Evolutionary conservation across 2,888 invertebrate species (phyloP).

Genomic region (Shargacucullia verbasci): DNA sequence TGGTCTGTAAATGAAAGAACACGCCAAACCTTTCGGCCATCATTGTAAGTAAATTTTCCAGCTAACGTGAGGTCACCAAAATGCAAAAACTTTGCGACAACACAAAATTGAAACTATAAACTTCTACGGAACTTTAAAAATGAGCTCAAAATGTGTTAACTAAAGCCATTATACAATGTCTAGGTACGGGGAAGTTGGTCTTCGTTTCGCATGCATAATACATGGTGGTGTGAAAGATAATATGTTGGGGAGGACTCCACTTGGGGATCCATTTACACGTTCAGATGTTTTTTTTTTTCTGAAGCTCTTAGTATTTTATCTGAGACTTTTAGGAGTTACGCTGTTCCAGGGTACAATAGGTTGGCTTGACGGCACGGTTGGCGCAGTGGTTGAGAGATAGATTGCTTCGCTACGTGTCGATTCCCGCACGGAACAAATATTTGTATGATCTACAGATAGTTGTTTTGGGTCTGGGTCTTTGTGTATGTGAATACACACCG

Average conservation of each 20-base stretch:
- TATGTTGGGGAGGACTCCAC: constrained; percentile 27
- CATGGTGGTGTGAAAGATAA: constrained; percentile 32
- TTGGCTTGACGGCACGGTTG: no score
- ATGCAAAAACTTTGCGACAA: constrained; percentile 5
- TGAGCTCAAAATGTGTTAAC: constrained; percentile 44
- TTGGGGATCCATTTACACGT: constrained; percentile 35
- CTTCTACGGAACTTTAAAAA: constrained; percentile 34
- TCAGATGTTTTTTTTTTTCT: constrained; percentile 25
- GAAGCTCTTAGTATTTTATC: constrained; percentile 1
- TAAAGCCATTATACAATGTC: constrained; percentile 50
- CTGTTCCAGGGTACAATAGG: no score
- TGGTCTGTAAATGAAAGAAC: no score
- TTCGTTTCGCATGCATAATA: constrained; percentile 46
- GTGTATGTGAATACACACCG: no score
- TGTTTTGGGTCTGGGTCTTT: no score
- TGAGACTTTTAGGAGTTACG: no score
- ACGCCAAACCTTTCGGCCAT: no score
- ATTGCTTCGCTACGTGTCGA: no score
- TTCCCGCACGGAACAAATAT: no score
- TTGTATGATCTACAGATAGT: no score
- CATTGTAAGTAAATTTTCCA: no score
- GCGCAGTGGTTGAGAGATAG: no score
- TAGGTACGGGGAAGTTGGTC: constrained; percentile 23
- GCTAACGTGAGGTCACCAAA: background rate
- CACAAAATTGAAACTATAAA: constrained; percentile 36